Percentiles rank a stretch among this genome's conserved stretches.
phyloP scores from a whole-genome alignment of 2,888 invertebrate genomes.

The Desoria tigrina region DNA sequence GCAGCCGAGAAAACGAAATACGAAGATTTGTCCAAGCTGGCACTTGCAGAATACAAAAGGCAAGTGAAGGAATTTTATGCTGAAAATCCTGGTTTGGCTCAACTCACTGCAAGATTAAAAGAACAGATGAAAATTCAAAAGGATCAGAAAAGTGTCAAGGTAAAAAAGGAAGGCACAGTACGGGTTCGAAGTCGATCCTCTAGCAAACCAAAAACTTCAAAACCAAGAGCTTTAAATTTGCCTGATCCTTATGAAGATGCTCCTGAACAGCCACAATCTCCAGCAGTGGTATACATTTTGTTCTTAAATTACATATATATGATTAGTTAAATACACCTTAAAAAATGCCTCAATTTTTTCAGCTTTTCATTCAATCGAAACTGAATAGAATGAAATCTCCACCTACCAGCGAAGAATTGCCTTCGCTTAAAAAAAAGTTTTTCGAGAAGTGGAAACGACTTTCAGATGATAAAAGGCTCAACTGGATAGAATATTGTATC shows the following conservation, averaged over 20 bases:
- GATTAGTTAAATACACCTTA: not conserved
- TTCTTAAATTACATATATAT: constrained; percentile 1
- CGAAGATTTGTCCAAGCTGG: constrained; percentile 19
- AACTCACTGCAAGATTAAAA: not conserved
- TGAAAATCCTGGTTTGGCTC: constrained; percentile 27
- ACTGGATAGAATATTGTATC: constrained; percentile 44
- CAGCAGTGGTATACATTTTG: constrained; percentile 32
- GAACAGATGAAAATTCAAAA: not conserved
- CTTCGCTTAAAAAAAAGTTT: constrained; percentile 31
- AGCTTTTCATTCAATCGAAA: constrained; percentile 43
- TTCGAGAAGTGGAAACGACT: constrained; percentile 35
- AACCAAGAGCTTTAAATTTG: constrained; percentile 15
- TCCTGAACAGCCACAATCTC: constrained; percentile 37
- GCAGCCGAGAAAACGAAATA: constrained; percentile 18
- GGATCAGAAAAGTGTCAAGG: not conserved
- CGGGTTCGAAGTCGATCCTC: not conserved
- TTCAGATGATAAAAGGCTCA: constrained; percentile 36
- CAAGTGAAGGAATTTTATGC: constrained; percentile 32
- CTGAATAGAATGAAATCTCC: constrained; percentile 36
- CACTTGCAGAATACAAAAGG: constrained; percentile 24
- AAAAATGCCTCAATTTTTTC: constrained; percentile 9
- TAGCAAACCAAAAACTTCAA: not conserved
- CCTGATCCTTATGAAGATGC: constrained; percentile 39
- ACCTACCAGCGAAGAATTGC: constrained; percentile 28
- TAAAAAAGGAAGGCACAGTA: not conserved